Evolutionary conservation across 1,140 invertebrate species (phyloP).

Genomic region (Physella acuta): DNA sequence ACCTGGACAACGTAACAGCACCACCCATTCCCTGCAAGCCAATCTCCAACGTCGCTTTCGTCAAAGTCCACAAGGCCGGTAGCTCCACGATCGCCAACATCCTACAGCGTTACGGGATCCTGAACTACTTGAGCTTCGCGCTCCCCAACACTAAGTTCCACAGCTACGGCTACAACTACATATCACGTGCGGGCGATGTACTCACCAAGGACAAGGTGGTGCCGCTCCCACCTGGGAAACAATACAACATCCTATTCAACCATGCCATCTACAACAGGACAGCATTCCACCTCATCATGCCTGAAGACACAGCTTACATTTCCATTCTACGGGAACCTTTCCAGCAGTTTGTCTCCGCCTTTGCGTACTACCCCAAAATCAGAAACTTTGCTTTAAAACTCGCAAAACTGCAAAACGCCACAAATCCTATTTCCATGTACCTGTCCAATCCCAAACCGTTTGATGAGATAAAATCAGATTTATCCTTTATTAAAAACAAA

Average conservation of each 20-base stretch:
- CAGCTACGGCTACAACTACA: constrained; percentile 20
- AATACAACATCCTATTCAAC: constrained; percentile 42
- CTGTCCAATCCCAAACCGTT: neutral
- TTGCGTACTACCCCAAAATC: constrained; percentile 35
- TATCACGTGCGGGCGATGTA: constrained; percentile 17
- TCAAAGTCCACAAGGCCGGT: constrained; percentile 36
- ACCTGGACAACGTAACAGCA: neutral
- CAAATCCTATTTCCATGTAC: constrained; percentile 17
- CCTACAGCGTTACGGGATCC: constrained; percentile 29
- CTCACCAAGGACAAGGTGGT: constrained; percentile 21
- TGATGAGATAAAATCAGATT: neutral
- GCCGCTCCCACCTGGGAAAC: constrained; percentile 14
- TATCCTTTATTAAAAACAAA: constrained; percentile 39
- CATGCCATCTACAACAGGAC: constrained; percentile 37
- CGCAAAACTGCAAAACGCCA: neutral
- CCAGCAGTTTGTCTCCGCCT: constrained; percentile 42
- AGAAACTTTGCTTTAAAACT: constrained; percentile 1
- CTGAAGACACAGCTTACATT: constrained; percentile 39
- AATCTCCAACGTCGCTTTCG: constrained; percentile 29
- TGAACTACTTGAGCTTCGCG: constrained; percentile 28
- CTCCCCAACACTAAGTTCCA: constrained; percentile 24
- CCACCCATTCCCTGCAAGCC: constrained; percentile 2
- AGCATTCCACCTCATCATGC: constrained; percentile 34
- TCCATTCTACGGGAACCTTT: constrained; percentile 44
- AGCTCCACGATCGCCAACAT: constrained; percentile 36